A percentile compares a stretch with the other conserved stretches of the same genome.
Evolutionary conservation across 2,888 invertebrate genomes (phyloP).

Genomic region (Lordiphosa andalusiaca): DNA sequence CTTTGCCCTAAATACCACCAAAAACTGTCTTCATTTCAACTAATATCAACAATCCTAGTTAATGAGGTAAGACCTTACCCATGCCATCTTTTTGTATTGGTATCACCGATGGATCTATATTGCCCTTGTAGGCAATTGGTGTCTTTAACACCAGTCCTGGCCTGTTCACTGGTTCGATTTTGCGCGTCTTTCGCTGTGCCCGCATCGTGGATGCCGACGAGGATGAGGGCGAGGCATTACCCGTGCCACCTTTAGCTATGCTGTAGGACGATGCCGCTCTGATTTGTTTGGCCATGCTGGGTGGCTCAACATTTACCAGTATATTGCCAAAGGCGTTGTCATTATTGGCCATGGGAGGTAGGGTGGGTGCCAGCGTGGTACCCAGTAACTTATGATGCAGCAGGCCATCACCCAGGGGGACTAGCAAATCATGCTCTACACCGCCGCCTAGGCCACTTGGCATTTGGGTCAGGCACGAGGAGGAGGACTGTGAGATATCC

Average conservation of each 20-base stretch:
- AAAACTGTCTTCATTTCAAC: too few relatives aligned
- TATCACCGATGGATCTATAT: constrained; percentile 91
- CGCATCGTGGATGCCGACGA: constrained; percentile 52
- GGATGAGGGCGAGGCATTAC: constrained; percentile 11
- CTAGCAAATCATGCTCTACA: constrained; percentile 64
- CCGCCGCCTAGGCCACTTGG: constrained; percentile 27
- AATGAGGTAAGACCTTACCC: constrained; percentile 83
- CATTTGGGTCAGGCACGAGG: constrained; percentile 58
- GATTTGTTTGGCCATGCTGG: constrained; percentile 16
- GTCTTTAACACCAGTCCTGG: constrained; percentile 88
- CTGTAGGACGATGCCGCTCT: constrained; percentile 25
- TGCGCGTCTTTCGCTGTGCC: constrained; percentile 80
- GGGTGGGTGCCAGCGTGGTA: constrained; percentile 42
- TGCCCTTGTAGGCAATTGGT: constrained; percentile 89
- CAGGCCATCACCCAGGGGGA: constrained; percentile 66
- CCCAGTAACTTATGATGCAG: constrained; percentile 67
- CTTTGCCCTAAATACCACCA: too few relatives aligned
- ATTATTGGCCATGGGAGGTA: constrained; percentile 17
- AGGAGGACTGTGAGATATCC: constrained; percentile 67
- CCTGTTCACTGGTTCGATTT: constrained; percentile 88
- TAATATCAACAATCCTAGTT: constrained; percentile 19
- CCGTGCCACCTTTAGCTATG: constrained; percentile 41
- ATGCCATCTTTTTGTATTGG: constrained; percentile 94
- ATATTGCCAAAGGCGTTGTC: constrained; percentile 53
- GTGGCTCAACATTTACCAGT: constrained; percentile 41